These are phyloP conservation scores for Lepidocolaptes lacrymiger DNA, from an alignment of 2,797 vertebrate genomes.

Conservation along the genomic window DNA sequence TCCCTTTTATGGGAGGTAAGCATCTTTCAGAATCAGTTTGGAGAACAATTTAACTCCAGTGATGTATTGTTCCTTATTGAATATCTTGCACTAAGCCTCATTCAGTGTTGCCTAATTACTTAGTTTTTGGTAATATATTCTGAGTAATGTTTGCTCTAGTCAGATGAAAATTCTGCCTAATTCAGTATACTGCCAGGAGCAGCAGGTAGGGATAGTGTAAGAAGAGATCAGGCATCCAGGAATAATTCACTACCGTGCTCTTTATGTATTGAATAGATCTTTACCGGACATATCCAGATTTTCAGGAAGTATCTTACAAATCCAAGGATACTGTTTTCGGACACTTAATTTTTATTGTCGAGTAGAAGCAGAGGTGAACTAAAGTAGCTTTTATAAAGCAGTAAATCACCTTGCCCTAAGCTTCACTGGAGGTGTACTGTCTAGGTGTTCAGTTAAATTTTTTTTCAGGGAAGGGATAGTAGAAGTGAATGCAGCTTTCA, in stretches of 20 bases:
- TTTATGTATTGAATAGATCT: not conserved
- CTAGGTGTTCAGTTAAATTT: not conserved
- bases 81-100: not conserved
- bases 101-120: not conserved
- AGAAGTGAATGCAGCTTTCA: not conserved
- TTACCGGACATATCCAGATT: not conserved
- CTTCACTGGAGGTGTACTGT: not conserved
- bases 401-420: not conserved
- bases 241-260: not conserved
- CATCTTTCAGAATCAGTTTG: not conserved
- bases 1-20: conserved; percentile 97
- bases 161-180: not conserved
- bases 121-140: not conserved
- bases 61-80: not conserved
- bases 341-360: not conserved
- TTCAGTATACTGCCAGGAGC: not conserved
- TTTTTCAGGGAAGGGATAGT: not conserved
- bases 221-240: not conserved
- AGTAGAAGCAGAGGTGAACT: not conserved
- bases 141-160: not conserved
- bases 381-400: not conserved
- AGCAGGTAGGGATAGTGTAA: not conserved
- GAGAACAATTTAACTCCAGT: not conserved
- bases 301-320: not conserved
- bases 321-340: not conserved